Evolutionary conservation across 92 coral and sea anemone genomes (phyloP).

Genomic region (Diadumene lineata): DNA sequence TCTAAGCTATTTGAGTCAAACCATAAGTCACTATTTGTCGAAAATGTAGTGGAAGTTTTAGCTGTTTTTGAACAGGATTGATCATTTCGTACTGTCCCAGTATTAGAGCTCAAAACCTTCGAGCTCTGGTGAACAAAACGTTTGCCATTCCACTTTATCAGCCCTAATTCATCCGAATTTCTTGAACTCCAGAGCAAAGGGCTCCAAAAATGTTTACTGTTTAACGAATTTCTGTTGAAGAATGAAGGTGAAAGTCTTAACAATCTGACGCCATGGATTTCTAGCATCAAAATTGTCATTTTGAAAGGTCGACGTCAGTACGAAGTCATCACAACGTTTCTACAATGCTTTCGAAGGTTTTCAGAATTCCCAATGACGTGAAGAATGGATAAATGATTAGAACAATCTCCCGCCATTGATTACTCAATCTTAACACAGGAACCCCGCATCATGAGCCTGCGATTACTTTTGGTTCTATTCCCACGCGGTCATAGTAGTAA

Average conservation of each 20-base stretch:
- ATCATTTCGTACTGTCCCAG: background rate
- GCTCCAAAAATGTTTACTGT: constrained; percentile 5
- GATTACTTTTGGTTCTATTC: background rate
- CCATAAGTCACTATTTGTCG: constrained; percentile 43
- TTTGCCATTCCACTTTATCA: background rate
- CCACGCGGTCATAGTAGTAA: background rate
- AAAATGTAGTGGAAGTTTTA: background rate
- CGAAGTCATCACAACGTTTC: background rate
- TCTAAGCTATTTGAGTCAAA: constrained; percentile 47
- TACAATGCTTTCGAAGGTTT: background rate
- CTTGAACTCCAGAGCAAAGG: background rate
- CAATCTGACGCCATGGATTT: constrained; percentile 17
- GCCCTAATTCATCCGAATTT: background rate
- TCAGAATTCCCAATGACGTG: constrained; percentile 10
- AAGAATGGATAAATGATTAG: constrained; percentile 23
- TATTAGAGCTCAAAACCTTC: background rate
- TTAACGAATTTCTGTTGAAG: background rate
- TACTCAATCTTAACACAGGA: constrained; percentile 1
- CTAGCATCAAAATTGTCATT: constrained; percentile 6
- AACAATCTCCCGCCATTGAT: constrained; percentile 29
- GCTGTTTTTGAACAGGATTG: background rate
- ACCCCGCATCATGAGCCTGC: constrained; percentile 17
- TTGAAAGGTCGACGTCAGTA: background rate
- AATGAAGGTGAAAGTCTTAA: background rate
- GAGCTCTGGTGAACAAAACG: background rate